These are phyloP conservation scores for Coccyzus lansbergi DNA, from an alignment of 2,797 vertebrate species.

Conservation along the genomic window DNA sequence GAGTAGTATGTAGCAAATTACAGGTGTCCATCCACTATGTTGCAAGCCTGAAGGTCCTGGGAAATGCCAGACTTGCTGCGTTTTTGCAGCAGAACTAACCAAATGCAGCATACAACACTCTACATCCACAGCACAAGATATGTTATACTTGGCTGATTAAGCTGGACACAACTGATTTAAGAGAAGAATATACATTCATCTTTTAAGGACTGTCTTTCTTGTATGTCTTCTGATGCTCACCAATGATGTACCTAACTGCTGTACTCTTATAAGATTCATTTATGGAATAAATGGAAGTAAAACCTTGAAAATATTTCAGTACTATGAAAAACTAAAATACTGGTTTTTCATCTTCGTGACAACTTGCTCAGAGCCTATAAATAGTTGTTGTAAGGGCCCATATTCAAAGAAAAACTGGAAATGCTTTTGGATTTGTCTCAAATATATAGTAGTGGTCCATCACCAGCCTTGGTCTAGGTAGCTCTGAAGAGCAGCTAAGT, in stretches of 20 bases:
- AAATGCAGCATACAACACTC: not conserved
- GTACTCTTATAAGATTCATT: not conserved
- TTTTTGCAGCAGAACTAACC: rapidly evolving
- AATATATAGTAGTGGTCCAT: not conserved
- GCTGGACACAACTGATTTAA: not conserved
- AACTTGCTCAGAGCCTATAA: conserved; percentile 13
- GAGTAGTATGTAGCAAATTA: rapidly evolving
- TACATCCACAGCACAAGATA: not conserved
- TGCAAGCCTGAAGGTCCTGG: not conserved
- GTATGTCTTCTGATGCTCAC: not conserved
- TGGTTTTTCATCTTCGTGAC: conserved; percentile 25
- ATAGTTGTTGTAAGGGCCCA: not conserved
- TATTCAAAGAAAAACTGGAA: not conserved
- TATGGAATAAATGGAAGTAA: not conserved
- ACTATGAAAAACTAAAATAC: not conserved
- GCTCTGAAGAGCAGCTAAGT: not conserved
- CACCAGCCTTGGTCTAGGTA: not conserved
- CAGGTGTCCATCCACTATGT: not conserved
- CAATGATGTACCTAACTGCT: not conserved
- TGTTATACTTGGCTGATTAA: not conserved
- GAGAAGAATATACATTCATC: not conserved
- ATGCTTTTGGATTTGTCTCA: not conserved
- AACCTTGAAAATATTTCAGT: not conserved
- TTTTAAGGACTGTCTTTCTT: not conserved
- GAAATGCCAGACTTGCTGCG: not conserved